Conservation (phyloP, 2,113 vertebrate species). For the Halichoerus grypus region DNA sequence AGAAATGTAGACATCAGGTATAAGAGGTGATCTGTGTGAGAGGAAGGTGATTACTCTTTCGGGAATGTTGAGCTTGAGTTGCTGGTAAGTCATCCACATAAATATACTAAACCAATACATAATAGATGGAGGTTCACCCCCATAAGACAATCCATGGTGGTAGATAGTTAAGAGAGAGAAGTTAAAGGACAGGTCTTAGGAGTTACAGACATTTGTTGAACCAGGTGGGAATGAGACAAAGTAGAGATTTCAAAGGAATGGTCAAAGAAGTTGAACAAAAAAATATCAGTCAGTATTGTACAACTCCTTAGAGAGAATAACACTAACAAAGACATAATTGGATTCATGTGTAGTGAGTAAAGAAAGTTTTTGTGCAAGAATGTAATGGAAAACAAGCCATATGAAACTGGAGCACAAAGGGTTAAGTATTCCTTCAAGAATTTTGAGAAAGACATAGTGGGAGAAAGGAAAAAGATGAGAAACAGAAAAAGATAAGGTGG, state of each 20-base stretch:
- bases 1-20: not conserved
- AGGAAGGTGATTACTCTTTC: not conserved
- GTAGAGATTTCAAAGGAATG: not conserved
- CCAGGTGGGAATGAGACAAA: not conserved
- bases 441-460: not conserved
- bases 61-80: not conserved
- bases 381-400: not conserved
- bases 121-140: not conserved
- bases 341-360: not conserved
- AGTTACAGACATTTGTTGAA: not conserved
- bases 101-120: not conserved
- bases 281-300: not conserved
- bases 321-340: not conserved
- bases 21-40: not conserved
- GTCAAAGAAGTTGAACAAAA: not conserved
- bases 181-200: not conserved
- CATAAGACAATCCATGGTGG: not conserved
- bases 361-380: not conserved
- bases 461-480: not conserved
- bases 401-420: not conserved
- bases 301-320: not conserved
- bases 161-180: not conserved
- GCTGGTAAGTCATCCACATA: not conserved
- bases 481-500: not conserved
- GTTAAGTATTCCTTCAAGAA: not conserved